Evolutionary conservation across 2,888 invertebrate genomes (phyloP).

Genomic region (Standfussiana lucernea): DNA sequence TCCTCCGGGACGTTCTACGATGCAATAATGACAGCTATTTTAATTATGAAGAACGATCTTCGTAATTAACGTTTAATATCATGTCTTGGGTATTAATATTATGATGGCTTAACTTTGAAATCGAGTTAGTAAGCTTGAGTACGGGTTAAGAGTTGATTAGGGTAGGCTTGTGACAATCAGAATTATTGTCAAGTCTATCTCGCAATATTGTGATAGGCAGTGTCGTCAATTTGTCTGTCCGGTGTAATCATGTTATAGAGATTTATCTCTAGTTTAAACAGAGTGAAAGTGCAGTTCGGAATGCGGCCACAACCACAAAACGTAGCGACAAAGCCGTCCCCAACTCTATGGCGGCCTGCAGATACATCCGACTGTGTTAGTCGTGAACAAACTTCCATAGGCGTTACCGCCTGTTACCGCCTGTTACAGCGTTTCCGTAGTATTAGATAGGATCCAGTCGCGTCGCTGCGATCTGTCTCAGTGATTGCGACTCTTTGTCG

Average conservation of each 20-base stretch:
- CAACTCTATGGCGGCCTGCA: no score
- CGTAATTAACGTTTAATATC: slow-evolving; percentile 5
- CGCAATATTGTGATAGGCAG: not conserved
- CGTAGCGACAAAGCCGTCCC: no score
- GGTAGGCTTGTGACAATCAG: not conserved
- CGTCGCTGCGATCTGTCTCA: no score
- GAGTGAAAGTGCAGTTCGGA: not conserved
- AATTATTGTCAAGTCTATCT: not conserved
- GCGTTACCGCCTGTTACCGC: no score
- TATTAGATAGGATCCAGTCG: no score
- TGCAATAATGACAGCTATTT: slow-evolving; percentile 51
- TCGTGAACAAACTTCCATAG: no score
- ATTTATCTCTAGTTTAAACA: not conserved
- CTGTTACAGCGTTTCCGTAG: no score
- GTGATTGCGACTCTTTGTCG: no score
- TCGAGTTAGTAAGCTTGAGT: not conserved
- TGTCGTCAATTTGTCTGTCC: not conserved
- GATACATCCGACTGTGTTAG: no score
- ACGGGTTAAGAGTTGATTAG: slow-evolving; percentile 5
- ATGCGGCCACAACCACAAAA: no score
- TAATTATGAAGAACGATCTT: slow-evolving; percentile 46
- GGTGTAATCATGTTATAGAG: not conserved
- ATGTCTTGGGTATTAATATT: slow-evolving; percentile 9
- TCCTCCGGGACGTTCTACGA: slow-evolving; percentile 21
- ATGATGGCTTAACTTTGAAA: not conserved